A percentile compares a stretch with the other conserved stretches of the same genome.
phyloP scores from a whole-genome alignment of 2,113 vertebrate genomes.

The Capreolus pygargus region DNA sequence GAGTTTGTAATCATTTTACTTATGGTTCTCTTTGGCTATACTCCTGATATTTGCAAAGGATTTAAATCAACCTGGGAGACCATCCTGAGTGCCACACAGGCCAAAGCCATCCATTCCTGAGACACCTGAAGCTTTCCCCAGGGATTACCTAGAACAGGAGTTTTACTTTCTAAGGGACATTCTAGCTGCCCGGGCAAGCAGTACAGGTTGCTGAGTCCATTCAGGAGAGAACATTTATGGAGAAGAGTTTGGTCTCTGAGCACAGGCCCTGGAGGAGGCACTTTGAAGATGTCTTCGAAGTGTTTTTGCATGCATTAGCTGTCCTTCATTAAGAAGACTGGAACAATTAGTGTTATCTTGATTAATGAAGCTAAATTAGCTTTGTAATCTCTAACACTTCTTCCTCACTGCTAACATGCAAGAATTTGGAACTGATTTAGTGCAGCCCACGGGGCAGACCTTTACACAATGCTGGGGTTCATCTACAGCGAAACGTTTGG shows the following conservation, averaged over 20 bases:
- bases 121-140: background rate
- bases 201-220: background rate
- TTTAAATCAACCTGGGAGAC: background rate
- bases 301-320: background rate
- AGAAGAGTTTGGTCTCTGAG: background rate
- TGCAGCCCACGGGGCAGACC: background rate
- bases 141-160: background rate
- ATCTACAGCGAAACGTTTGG: background rate
- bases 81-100: background rate
- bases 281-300: background rate
- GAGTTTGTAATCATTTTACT: background rate
- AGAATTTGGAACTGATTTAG: background rate
- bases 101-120: background rate
- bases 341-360: slow-evolving; percentile 39
- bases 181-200: background rate
- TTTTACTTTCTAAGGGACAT: background rate
- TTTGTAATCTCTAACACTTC: background rate
- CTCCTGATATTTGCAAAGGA: background rate
- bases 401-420: background rate
- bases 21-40: background rate
- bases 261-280: background rate
- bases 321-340: slow-evolving; percentile 21
- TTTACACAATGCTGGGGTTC: background rate
- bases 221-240: background rate
- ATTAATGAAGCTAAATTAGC: slow-evolving; percentile 46